Conservation (phyloP, 2,113 vertebrate species). For the Melanostigma gelatinosum region DNA sequence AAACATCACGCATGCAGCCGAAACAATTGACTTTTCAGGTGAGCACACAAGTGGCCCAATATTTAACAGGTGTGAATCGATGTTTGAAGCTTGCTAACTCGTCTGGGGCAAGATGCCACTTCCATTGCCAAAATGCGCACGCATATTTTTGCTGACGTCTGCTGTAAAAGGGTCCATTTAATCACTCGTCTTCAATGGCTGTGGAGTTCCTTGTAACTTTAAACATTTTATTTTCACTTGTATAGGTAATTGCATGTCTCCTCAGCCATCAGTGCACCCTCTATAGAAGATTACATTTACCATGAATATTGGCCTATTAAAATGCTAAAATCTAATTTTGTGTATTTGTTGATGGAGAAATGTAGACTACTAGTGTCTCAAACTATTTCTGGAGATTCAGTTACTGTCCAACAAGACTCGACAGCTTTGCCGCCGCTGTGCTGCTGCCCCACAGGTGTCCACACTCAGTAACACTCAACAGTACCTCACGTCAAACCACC, state of each 20-base stretch:
- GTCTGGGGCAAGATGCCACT: not conserved
- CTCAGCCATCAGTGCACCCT: not conserved
- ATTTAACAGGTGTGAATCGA: not conserved
- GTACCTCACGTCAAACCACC: slow-evolving; percentile 59
- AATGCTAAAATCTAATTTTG: not conserved
- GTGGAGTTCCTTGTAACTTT: not conserved
- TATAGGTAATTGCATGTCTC: not conserved
- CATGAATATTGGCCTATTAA: not conserved
- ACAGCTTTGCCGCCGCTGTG: slow-evolving; percentile 35
- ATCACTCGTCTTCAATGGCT: not conserved
- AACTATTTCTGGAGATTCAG: not conserved
- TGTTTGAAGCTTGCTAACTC: not conserved
- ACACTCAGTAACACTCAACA: slow-evolving; percentile 52
- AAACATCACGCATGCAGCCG: too few relatives aligned
- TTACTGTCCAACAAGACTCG: not conserved
- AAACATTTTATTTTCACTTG: not conserved
- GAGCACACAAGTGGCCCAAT: not conserved
- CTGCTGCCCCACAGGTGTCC: slow-evolving; percentile 50
- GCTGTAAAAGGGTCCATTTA: not conserved
- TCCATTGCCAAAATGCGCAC: not conserved
- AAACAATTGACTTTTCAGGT: not conserved
- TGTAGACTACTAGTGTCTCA: not conserved
- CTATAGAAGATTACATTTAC: not conserved
- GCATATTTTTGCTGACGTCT: not conserved
- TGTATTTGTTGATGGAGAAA: not conserved